Percentiles rank a stretch among this genome's conserved stretches.
Evolutionary conservation across 2,888 invertebrate genomes (phyloP).

Genomic region (Napeogenes sylphis): DNA sequence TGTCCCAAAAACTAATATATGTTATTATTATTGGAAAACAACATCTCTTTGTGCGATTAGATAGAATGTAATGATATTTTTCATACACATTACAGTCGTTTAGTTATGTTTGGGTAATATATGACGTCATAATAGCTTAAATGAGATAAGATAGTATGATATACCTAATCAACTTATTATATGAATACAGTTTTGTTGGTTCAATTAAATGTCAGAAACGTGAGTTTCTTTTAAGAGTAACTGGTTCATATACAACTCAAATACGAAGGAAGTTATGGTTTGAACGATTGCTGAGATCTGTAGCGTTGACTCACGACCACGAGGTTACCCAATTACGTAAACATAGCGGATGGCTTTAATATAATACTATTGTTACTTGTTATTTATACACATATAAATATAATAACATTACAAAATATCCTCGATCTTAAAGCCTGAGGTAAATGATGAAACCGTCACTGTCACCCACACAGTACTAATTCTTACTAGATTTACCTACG

Average conservation of each 20-base stretch:
- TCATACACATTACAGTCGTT: not conserved
- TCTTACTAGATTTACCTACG: no score
- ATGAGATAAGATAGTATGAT: not conserved
- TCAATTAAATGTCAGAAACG: constrained; percentile 28
- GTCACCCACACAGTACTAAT: no score
- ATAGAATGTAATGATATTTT: not conserved
- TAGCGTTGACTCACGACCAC: constrained; percentile 21
- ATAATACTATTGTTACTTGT: constrained; percentile 3
- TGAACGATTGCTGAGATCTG: constrained; percentile 22
- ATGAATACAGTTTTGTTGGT: not conserved
- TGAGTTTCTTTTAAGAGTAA: constrained; percentile 25
- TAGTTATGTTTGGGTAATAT: not conserved
- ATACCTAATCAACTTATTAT: not conserved
- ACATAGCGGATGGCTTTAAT: constrained; percentile 10
- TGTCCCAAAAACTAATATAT: no score
- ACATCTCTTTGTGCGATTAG: constrained; percentile 3
- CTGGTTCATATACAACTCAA: constrained; percentile 23
- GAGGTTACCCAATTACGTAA: constrained; percentile 24
- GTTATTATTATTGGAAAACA: no score
- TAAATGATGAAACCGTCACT: no score
- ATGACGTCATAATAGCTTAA: not conserved
- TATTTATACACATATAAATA: no score
- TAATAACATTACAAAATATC: no score
- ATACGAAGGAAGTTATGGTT: constrained; percentile 28
- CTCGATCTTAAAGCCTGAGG: no score